A percentile compares a stretch with the other conserved stretches of the same genome.
Evolutionary conservation across 1,140 invertebrate genomes (phyloP).

Genomic region (Cydia strobilella): DNA sequence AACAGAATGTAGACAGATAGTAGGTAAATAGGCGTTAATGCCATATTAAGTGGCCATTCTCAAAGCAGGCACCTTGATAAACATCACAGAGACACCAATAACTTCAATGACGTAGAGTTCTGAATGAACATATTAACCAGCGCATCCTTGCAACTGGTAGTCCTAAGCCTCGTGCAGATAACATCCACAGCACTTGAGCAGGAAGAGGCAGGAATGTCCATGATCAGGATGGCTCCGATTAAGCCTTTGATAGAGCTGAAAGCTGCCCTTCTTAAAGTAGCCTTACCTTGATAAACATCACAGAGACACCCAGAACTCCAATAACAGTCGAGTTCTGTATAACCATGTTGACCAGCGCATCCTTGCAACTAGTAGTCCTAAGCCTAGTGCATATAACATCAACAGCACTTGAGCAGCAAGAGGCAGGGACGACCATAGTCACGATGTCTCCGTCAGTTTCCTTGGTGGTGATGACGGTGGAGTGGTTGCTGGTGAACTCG

Average conservation of each 20-base stretch:
- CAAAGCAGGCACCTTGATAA: slow-evolving; percentile 55
- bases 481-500: slow-evolving; percentile 56
- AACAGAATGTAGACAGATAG: no score
- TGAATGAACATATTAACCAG: slow-evolving; percentile 55
- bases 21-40: no score
- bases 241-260: no score
- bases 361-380: slow-evolving; percentile 53
- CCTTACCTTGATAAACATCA: slow-evolving; percentile 71
- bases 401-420: slow-evolving; percentile 51
- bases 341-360: slow-evolving; percentile 53
- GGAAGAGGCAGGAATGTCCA: slow-evolving; percentile 49
- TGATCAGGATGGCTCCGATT: slow-evolving; percentile 35
- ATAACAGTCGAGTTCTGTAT: slow-evolving; percentile 65
- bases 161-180: slow-evolving; percentile 49
- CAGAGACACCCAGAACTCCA: slow-evolving; percentile 68
- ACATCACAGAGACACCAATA: slow-evolving; percentile 70
- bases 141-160: slow-evolving; percentile 54
- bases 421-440: slow-evolving; percentile 49
- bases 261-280: neutral
- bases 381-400: slow-evolving; percentile 49
- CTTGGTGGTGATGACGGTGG: slow-evolving; percentile 48
- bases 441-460: slow-evolving; percentile 42
- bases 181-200: slow-evolving; percentile 32
- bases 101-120: slow-evolving; percentile 67
- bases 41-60: no score